Conservation (phyloP, 2,888 invertebrate genomes). For the Synergus laeviventris region DNA sequence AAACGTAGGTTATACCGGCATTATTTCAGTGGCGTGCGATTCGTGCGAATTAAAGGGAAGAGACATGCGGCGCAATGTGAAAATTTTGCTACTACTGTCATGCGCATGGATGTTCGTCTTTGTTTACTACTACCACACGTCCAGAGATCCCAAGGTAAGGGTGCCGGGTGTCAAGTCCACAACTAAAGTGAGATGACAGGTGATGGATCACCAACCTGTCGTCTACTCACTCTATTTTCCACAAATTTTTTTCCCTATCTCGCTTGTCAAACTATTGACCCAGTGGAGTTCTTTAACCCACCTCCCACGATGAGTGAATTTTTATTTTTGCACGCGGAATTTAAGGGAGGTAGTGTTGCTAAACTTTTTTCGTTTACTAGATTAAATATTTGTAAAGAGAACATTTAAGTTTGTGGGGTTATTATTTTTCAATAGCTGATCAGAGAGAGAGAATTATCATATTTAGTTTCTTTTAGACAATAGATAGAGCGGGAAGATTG, state of each 20-base stretch:
- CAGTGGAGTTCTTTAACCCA: slow-evolving; percentile 6
- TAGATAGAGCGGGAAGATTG: too few species aligned
- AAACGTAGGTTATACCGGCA: slow-evolving; percentile 43
- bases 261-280: slow-evolving; percentile 19
- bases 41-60: slow-evolving; percentile 22
- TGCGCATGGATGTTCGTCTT: slow-evolving; percentile 82
- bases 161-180: slow-evolving; percentile 33
- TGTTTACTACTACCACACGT: slow-evolving; percentile 81
- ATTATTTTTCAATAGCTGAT: too few species aligned
- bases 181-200: neutral
- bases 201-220: neutral
- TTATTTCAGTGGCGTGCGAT: slow-evolving; percentile 33
- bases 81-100: slow-evolving; percentile 80
- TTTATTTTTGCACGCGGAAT: neutral
- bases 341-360: neutral
- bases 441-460: too few species aligned
- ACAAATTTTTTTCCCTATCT: neutral
- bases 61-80: slow-evolving; percentile 80
- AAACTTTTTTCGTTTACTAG: too few species aligned
- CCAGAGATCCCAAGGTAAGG: slow-evolving; percentile 78
- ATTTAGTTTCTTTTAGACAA: too few species aligned
- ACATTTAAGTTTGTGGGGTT: too few species aligned
- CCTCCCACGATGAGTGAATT: neutral
- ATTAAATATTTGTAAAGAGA: too few species aligned
- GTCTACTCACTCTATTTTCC: neutral